A percentile compares a stretch with the other conserved stretches of the same genome.
Evolutionary conservation across 2,113 vertebrate genomes (phyloP).

Genomic region (Nibea albiflora): DNA sequence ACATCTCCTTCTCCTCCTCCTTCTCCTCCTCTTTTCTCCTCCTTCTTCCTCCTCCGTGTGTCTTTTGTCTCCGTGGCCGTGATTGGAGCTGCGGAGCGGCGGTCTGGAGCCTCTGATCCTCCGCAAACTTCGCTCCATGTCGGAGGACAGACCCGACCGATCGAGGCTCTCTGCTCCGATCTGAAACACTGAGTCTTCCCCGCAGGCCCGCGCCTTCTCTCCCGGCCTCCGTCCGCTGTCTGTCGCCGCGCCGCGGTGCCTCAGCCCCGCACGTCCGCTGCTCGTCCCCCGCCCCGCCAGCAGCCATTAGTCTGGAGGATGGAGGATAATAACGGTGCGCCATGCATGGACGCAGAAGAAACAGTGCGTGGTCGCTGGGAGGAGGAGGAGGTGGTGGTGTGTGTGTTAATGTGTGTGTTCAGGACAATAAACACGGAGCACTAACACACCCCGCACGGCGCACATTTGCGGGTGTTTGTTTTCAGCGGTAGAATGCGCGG

Average conservation of each 20-base stretch:
- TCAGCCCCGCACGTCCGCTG: conserved; percentile 16
- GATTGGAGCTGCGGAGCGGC: conserved; percentile 31
- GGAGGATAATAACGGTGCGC: conserved; percentile 72
- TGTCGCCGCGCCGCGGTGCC: neutral
- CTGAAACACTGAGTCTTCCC: rapidly evolving
- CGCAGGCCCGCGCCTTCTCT: neutral
- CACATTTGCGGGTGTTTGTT: neutral
- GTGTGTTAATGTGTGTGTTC: conserved; percentile 6
- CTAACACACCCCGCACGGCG: neutral
- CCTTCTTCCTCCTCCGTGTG: neutral
- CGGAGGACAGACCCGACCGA: neutral
- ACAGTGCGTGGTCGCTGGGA: conserved; percentile 70
- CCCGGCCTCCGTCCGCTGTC: neutral
- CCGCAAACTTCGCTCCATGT: conserved; percentile 44
- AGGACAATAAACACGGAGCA: conserved; percentile 45
- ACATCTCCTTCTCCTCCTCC: neutral
- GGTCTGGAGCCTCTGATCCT: neutral
- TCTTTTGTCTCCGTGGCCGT: neutral
- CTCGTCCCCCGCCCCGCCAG: conserved; percentile 9
- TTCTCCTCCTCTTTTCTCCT: neutral
- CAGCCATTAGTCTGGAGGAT: conserved; percentile 57
- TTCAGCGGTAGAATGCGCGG: neutral
- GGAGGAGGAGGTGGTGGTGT: conserved; percentile 1
- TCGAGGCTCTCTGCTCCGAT: neutral
- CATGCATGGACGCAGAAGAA: conserved; percentile 43